These are phyloP conservation scores for Xenopus petersii DNA, from an alignment of 2,797 vertebrate genomes.

Conservation along the genomic window DNA sequence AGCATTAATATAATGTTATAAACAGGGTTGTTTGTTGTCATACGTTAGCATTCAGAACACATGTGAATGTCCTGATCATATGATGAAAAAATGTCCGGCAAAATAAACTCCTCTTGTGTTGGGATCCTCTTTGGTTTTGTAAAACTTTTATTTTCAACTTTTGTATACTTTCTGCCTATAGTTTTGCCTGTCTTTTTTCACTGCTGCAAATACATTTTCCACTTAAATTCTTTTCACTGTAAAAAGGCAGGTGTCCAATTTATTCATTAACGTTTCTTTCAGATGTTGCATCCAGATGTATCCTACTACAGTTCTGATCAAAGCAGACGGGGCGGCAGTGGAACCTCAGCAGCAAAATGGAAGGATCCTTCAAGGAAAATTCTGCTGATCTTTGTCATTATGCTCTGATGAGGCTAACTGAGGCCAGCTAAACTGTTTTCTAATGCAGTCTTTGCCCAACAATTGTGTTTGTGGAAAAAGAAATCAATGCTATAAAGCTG, in stretches of 20 bases:
- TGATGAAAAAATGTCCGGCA: too few species aligned
- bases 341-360: constrained; percentile 48
- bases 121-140: too few species aligned
- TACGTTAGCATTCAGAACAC: too few species aligned
- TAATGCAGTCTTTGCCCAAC: background rate
- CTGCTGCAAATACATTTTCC: constrained; percentile 30
- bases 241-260: constrained; percentile 57
- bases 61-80: too few species aligned
- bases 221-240: constrained; percentile 50
- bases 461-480: constrained; percentile 14
- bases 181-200: constrained; percentile 30
- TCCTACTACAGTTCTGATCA: constrained; percentile 45
- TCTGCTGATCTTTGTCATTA: constrained; percentile 12
- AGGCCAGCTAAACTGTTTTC: constrained; percentile 20
- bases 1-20: too few species aligned
- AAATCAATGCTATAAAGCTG: constrained; percentile 21
- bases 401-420: constrained; percentile 37
- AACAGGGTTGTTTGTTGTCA: too few species aligned
- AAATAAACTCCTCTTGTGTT: too few species aligned
- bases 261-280: constrained; percentile 63
- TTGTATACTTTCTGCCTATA: constrained; percentile 24
- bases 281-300: constrained; percentile 52
- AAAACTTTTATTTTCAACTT: too few species aligned
- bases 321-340: constrained; percentile 55
- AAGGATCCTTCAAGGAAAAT: constrained; percentile 42